Percentiles rank a stretch among this genome's conserved stretches.
phyloP scores from a whole-genome alignment of 2,113 vertebrate genomes.

The Cnemophilus loriae region DNA sequence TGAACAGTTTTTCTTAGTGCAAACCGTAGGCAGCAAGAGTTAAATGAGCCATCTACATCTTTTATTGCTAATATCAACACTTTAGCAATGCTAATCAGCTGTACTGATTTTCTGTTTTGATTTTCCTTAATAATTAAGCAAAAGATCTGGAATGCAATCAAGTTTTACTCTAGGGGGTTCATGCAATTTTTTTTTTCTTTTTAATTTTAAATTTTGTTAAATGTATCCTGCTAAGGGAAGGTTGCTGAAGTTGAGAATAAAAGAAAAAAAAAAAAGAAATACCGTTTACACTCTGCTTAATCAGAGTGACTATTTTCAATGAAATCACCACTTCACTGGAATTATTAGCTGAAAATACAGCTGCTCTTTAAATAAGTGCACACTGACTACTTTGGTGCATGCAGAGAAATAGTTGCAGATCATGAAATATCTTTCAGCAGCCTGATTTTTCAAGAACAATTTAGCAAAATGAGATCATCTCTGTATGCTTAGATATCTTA shows the following conservation, averaged over 20 bases:
- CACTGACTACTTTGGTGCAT: neutral
- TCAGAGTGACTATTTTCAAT: slow-evolving; percentile 25
- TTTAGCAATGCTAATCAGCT: slow-evolving; percentile 77
- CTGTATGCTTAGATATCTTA: neutral
- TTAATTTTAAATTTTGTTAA: slow-evolving; percentile 56
- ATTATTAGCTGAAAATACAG: neutral
- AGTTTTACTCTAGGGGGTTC: slow-evolving; percentile 71
- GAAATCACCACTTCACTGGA: neutral
- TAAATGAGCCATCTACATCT: slow-evolving; percentile 59
- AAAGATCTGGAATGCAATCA: slow-evolving; percentile 77
- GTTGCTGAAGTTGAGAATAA: slow-evolving; percentile 44
- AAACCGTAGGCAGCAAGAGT: slow-evolving; percentile 38
- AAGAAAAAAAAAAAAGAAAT: neutral
- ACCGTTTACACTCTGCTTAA: slow-evolving; percentile 16
- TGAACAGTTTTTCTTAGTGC: neutral
- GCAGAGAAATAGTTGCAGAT: neutral
- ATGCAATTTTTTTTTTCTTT: slow-evolving; percentile 60
- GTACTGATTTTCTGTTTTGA: slow-evolving; percentile 79
- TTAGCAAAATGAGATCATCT: neutral
- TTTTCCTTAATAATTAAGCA: slow-evolving; percentile 77
- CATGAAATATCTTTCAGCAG: neutral
- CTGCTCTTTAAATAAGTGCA: neutral
- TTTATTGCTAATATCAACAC: slow-evolving; percentile 66
- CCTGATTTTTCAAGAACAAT: neutral
- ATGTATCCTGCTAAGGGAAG: slow-evolving; percentile 43